Conservation (phyloP, 2,888 invertebrate species). For the Pseudococcus jackbeardsleyi region DNA sequence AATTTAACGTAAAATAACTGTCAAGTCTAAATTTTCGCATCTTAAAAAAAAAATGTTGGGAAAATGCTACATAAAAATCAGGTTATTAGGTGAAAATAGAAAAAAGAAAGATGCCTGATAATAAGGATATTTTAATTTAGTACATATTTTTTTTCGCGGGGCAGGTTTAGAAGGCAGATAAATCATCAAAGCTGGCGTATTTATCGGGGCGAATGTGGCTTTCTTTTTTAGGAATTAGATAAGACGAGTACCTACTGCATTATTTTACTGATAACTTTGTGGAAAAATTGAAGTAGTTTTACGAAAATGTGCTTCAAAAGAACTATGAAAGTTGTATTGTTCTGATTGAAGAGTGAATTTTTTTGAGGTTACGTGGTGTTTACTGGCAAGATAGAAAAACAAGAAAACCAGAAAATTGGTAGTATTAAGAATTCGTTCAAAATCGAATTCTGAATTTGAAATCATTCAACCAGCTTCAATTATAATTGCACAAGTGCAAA, state of each 20-base stretch:
- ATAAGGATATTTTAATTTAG: slow-evolving; percentile 7
- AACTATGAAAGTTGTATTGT: background rate
- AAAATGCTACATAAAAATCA: background rate
- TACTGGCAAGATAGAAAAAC: too few species aligned
- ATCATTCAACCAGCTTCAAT: too few species aligned
- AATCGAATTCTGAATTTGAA: too few species aligned
- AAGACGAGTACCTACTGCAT: background rate
- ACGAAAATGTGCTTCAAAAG: background rate
- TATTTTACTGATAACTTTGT: background rate
- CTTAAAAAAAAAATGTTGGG: background rate
- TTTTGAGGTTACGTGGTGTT: too few species aligned
- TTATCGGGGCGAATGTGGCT: background rate
- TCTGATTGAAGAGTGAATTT: too few species aligned
- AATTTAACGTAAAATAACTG: slow-evolving; percentile 44
- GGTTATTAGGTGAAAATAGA: slow-evolving; percentile 29
- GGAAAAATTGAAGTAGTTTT: background rate
- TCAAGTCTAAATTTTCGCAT: slow-evolving; percentile 36
- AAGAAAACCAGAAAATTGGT: too few species aligned
- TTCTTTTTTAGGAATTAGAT: background rate
- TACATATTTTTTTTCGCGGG: background rate
- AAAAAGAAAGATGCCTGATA: slow-evolving; percentile 10
- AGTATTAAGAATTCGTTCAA: too few species aligned
- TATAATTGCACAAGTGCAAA: too few species aligned
- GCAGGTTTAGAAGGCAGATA: background rate
- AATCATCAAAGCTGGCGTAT: background rate